A percentile compares a stretch with the other conserved stretches of the same genome.
phyloP scores from a whole-genome alignment of 92 coral and sea anemone genomes.

The Epizoanthus stellaris region DNA sequence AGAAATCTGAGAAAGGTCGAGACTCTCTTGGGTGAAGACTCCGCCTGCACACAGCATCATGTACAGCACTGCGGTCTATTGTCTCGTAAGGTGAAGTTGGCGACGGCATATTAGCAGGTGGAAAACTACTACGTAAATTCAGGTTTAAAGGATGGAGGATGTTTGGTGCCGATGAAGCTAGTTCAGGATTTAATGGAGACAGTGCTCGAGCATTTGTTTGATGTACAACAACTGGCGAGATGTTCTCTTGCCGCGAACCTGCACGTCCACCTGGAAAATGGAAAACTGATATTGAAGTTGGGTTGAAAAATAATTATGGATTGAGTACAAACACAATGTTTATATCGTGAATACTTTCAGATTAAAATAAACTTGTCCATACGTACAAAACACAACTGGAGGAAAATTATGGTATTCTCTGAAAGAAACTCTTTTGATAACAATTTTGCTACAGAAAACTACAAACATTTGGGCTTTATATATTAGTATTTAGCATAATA shows the following conservation, averaged over 20 bases:
- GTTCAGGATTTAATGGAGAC: slow-evolving; percentile 72
- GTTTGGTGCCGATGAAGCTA: slow-evolving; percentile 84
- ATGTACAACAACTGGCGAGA: slow-evolving; percentile 49
- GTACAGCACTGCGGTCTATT: slow-evolving; percentile 29
- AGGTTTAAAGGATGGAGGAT: slow-evolving; percentile 70
- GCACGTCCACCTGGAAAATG: slow-evolving; percentile 32
- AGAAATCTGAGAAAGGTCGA: slow-evolving; percentile 87
- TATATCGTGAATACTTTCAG: too few relatives aligned
- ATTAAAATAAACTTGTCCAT: too few relatives aligned
- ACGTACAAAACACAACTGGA: neutral
- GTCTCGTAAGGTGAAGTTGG: slow-evolving; percentile 70
- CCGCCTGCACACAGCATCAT: slow-evolving; percentile 54
- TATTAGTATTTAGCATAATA: too few relatives aligned
- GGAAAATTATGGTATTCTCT: neutral
- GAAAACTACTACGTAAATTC: slow-evolving; percentile 60
- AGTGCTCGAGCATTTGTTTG: slow-evolving; percentile 18
- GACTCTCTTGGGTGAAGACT: slow-evolving; percentile 58
- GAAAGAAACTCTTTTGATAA: too few relatives aligned
- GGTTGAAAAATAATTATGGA: neutral
- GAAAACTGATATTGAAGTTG: neutral
- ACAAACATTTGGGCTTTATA: too few relatives aligned
- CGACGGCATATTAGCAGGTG: slow-evolving; percentile 57
- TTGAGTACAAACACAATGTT: neutral
- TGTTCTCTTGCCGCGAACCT: slow-evolving; percentile 66
- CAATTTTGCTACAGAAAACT: too few relatives aligned